A percentile compares a stretch with the other conserved stretches of the same genome.
Evolutionary conservation across 2,888 invertebrate species (phyloP).

Genomic region (Oligia strigilis): DNA sequence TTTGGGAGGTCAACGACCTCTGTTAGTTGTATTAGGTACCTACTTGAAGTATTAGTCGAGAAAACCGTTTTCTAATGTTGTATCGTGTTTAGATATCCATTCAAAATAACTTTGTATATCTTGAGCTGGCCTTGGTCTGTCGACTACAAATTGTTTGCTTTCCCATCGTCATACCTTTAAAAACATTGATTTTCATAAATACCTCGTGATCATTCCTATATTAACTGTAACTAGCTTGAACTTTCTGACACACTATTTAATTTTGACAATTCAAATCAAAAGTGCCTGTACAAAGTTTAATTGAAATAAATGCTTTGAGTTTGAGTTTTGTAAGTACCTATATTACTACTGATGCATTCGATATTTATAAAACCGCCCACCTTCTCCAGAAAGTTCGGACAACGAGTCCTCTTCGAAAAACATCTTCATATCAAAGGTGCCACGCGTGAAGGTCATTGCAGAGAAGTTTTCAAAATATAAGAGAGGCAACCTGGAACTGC

Average conservation of each 20-base stretch:
- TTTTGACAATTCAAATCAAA: too few relatives aligned
- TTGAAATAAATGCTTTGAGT: too few relatives aligned
- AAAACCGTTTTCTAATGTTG: too few relatives aligned
- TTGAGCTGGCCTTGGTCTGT: neutral
- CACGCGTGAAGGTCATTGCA: slow-evolving; percentile 81
- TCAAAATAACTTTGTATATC: neutral
- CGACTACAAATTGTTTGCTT: neutral
- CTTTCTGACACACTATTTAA: too few relatives aligned
- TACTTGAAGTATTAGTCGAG: too few relatives aligned
- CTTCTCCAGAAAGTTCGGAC: slow-evolving; percentile 7
- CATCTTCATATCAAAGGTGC: slow-evolving; percentile 78
- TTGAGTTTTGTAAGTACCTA: too few relatives aligned
- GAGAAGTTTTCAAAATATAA: slow-evolving; percentile 82
- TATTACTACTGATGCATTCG: neutral
- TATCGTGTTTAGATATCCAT: too few relatives aligned
- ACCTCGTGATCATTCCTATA: neutral
- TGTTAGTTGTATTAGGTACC: too few relatives aligned
- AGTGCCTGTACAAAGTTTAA: too few relatives aligned
- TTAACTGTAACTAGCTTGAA: too few relatives aligned
- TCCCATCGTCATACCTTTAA: neutral
- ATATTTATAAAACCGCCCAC: neutral
- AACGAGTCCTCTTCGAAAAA: slow-evolving; percentile 51
- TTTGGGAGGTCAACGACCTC: too few relatives aligned
- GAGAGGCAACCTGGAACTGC: slow-evolving; percentile 79
- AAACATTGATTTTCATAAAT: neutral